Evolutionary conservation across 2,113 vertebrate species (phyloP).

Genomic region (Tachysurus vachellii): DNA sequence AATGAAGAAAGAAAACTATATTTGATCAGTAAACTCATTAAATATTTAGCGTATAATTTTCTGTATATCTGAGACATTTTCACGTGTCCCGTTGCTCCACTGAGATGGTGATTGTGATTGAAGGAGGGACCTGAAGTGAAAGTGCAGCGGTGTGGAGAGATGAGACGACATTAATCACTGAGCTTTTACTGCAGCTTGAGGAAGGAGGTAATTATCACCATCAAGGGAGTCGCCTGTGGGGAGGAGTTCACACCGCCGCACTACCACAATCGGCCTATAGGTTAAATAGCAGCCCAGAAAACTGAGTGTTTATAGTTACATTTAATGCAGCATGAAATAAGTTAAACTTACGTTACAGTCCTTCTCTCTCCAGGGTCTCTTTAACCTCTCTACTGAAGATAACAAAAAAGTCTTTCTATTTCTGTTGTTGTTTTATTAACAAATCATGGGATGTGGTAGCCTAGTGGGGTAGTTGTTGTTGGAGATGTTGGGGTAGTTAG

Average conservation of each 20-base stretch:
- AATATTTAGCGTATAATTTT: too few relatives aligned
- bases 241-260: background rate
- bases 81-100: background rate
- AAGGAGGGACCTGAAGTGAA: background rate
- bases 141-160: slow-evolving; percentile 4
- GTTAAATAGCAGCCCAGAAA: slow-evolving; percentile 17
- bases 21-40: too few relatives aligned
- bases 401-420: background rate
- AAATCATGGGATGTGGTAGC: too few relatives aligned
- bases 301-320: background rate
- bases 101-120: background rate
- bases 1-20: too few relatives aligned
- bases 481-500: too few relatives aligned
- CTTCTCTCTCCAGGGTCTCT: background rate
- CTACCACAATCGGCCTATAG: slow-evolving; percentile 3
- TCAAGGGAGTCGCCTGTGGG: background rate
- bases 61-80: too few relatives aligned
- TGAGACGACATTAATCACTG: slow-evolving; percentile 31
- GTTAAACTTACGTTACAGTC: background rate
- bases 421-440: too few relatives aligned
- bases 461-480: too few relatives aligned
- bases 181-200: background rate
- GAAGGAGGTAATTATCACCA: slow-evolving; percentile 38
- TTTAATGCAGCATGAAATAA: background rate
- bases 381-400: background rate